Evolutionary conservation across 2,113 vertebrate genomes (phyloP).

Genomic region (Callospermophilus lateralis): DNA sequence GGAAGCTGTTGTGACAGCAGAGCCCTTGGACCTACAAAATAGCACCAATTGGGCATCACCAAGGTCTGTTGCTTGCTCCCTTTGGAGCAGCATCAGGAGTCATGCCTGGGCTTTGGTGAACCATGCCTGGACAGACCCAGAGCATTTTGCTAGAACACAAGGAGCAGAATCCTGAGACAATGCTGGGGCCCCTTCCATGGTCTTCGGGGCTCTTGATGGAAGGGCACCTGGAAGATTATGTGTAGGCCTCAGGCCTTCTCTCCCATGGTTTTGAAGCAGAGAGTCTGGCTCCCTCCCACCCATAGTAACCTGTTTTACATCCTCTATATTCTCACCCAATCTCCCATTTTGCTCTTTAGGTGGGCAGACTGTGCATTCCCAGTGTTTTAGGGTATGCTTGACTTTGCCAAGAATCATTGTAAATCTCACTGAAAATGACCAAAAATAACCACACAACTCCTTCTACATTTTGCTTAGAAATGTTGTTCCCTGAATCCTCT

Average conservation of each 20-base stretch:
- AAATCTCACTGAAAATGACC: too few species aligned
- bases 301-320: too few species aligned
- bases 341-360: too few species aligned
- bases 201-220: background rate
- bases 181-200: background rate
- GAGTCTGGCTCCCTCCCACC: background rate
- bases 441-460: too few species aligned
- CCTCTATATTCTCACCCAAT: too few species aligned
- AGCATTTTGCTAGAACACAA: background rate
- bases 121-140: background rate
- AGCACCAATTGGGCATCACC: background rate
- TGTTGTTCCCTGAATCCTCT: too few species aligned
- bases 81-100: background rate
- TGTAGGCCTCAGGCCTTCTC: background rate
- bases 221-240: background rate
- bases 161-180: background rate
- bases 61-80: background rate
- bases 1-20: too few species aligned
- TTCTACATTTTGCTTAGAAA: too few species aligned
- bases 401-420: too few species aligned
- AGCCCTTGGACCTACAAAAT: background rate
- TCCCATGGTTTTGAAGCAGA: background rate
- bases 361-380: too few species aligned
- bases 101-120: background rate
- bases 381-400: too few species aligned